Percentiles rank a stretch among this genome's conserved stretches.
Conservation (phyloP, 1,140 invertebrate species). For the Drosophila hydei region DNA sequence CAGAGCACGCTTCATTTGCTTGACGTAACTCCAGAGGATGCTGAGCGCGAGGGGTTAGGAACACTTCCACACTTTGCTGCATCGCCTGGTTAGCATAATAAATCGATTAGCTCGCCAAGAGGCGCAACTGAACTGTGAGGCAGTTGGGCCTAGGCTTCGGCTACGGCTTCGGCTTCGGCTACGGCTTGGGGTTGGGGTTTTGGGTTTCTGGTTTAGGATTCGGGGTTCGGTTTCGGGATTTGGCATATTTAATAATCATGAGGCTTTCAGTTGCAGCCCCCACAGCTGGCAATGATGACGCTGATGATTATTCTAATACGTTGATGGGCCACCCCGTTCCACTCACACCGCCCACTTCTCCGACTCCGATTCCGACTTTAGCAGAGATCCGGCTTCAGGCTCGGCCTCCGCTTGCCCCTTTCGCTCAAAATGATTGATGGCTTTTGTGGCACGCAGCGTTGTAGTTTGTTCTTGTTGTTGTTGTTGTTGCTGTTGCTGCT, state of each 20-base stretch:
- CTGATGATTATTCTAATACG: slow-evolving; percentile 78
- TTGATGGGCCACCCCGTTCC: slow-evolving; percentile 18
- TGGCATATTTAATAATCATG: slow-evolving; percentile 82
- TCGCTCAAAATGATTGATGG: slow-evolving; percentile 81
- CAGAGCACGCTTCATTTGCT: slow-evolving; percentile 65
- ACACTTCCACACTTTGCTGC: slow-evolving; percentile 66
- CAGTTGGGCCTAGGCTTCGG: slow-evolving; percentile 11
- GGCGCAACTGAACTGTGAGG: slow-evolving; percentile 16
- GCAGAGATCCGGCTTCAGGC: slow-evolving; percentile 30
- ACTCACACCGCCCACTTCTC: not conserved
- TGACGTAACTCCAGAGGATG: slow-evolving; percentile 24
- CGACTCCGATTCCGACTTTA: slow-evolving; percentile 1
- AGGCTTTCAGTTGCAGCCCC: slow-evolving; percentile 46
- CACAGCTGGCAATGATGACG: slow-evolving; percentile 53
- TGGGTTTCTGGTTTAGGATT: too few species aligned
- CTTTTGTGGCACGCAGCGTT: slow-evolving; percentile 73
- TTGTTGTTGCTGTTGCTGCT: slow-evolving; percentile 15
- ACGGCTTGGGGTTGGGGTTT: slow-evolving; percentile 11
- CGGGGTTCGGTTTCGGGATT: slow-evolving; percentile 49
- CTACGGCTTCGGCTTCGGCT: slow-evolving; percentile 12
- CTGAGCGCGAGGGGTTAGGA: not conserved
- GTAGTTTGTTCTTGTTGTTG: slow-evolving; percentile 47
- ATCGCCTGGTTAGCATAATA: slow-evolving; percentile 80
- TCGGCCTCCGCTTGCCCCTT: slow-evolving; percentile 69
- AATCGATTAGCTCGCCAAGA: slow-evolving; percentile 72